phyloP scores from a whole-genome alignment of 1,140 invertebrate genomes.

The Heliconius congener region DNA sequence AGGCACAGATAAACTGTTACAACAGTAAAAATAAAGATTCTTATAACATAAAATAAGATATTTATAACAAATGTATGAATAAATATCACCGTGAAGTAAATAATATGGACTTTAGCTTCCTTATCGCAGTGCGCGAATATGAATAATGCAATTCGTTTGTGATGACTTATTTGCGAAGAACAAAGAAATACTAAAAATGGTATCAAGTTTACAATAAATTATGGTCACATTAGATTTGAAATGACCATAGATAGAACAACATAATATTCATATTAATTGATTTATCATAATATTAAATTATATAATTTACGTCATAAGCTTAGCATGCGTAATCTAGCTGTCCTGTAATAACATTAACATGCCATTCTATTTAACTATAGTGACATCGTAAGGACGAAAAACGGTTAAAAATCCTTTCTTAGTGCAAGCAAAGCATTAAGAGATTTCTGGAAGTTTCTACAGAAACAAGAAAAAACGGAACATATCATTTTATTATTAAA shows the following conservation, averaged over 20 bases:
- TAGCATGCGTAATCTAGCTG: background rate
- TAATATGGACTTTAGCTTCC: slow-evolving; percentile 13
- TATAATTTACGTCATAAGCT: background rate
- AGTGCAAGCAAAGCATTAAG: too few species aligned
- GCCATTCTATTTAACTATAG: background rate
- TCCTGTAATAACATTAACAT: background rate
- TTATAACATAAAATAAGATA: background rate
- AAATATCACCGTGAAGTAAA: background rate
- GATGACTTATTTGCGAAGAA: slow-evolving; percentile 19
- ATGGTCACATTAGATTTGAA: background rate
- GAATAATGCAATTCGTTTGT: slow-evolving; percentile 30
- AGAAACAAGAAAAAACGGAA: too few species aligned
- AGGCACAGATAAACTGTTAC: background rate
- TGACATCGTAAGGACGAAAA: too few species aligned
- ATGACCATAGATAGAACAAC: background rate
- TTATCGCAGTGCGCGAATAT: slow-evolving; percentile 24
- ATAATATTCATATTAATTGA: background rate
- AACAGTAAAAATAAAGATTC: background rate
- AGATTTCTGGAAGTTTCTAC: too few species aligned
- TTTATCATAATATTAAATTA: background rate
- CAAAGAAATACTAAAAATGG: slow-evolving; percentile 15
- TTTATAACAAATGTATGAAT: background rate
- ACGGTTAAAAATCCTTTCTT: too few species aligned
- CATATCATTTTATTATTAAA: too few species aligned
- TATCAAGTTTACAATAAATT: background rate